These are phyloP conservation scores for Metopia argyrocephala DNA, from an alignment of 2,888 invertebrate species.

Conservation along the genomic window DNA sequence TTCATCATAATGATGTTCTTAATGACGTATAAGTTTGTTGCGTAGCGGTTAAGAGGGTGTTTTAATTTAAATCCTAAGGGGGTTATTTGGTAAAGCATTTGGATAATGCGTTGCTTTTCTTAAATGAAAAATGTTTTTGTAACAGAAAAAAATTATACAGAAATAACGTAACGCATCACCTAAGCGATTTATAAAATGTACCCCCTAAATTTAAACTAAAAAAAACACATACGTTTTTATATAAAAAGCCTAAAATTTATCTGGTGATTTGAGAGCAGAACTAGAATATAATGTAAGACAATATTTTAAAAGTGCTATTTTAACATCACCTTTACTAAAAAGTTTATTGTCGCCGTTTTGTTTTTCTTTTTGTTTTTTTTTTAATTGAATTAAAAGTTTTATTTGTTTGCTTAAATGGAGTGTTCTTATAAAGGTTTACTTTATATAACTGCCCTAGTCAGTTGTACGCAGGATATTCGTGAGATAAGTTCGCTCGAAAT, in stretches of 20 bases:
- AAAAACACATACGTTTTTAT: neutral
- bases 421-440: slow-evolving; percentile 60
- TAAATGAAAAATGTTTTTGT: too few species aligned
- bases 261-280: slow-evolving; percentile 7
- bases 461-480: slow-evolving; percentile 65
- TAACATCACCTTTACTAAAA: neutral
- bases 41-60: slow-evolving; percentile 29
- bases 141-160: too few species aligned
- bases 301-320: neutral
- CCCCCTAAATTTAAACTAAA: neutral
- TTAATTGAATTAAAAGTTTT: neutral
- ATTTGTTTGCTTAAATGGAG: neutral
- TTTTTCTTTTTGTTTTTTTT: slow-evolving; percentile 14
- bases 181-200: too few species aligned
- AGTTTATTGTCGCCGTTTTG: neutral
- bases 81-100: too few species aligned
- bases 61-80: slow-evolving; percentile 15
- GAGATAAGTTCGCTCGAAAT: slow-evolving; percentile 57
- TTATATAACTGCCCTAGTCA: slow-evolving; percentile 37
- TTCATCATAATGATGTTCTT: slow-evolving; percentile 23
- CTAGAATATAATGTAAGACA: too few species aligned
- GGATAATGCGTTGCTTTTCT: too few species aligned
- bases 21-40: neutral
- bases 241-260: slow-evolving; percentile 31
- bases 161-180: too few species aligned